Evolutionary conservation across 1,140 invertebrate genomes (phyloP).

Genomic region (Dinoponera quadriceps): DNA sequence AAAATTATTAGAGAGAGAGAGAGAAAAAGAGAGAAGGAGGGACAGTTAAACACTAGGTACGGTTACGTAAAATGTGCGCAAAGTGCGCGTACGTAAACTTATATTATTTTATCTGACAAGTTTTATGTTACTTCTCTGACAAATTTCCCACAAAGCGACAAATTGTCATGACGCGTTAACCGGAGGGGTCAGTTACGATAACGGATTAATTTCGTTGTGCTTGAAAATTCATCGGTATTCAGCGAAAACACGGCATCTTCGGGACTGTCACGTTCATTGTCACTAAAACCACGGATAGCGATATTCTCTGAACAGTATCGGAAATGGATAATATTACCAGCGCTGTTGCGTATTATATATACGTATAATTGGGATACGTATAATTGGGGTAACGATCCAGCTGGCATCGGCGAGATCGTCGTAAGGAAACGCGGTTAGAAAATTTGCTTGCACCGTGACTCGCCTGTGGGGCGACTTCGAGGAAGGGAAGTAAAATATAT

Average conservation of each 20-base stretch:
- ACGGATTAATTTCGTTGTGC: neutral
- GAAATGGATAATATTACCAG: neutral
- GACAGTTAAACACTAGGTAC: too few relatives aligned
- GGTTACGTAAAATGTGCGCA: too few relatives aligned
- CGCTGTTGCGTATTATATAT: neutral
- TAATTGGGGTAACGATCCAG: neutral
- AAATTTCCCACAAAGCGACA: too few relatives aligned
- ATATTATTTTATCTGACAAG: too few relatives aligned
- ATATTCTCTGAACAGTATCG: neutral
- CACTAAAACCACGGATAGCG: neutral
- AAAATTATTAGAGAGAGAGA: too few relatives aligned
- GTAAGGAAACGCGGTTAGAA: neutral
- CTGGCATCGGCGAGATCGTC: neutral
- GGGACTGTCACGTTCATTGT: neutral
- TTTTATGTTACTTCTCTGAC: too few relatives aligned
- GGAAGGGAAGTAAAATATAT: conserved; percentile 29
- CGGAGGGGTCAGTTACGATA: neutral
- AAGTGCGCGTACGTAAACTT: too few relatives aligned
- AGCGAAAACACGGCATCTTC: neutral
- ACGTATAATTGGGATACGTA: neutral
- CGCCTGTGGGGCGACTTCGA: conserved; percentile 2
- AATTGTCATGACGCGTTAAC: too few relatives aligned
- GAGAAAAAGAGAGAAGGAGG: too few relatives aligned
- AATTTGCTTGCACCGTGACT: neutral
- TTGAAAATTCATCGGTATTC: neutral